phyloP scores from a whole-genome alignment of 2,888 invertebrate species.

The Cremastobaeus sp. region DNA sequence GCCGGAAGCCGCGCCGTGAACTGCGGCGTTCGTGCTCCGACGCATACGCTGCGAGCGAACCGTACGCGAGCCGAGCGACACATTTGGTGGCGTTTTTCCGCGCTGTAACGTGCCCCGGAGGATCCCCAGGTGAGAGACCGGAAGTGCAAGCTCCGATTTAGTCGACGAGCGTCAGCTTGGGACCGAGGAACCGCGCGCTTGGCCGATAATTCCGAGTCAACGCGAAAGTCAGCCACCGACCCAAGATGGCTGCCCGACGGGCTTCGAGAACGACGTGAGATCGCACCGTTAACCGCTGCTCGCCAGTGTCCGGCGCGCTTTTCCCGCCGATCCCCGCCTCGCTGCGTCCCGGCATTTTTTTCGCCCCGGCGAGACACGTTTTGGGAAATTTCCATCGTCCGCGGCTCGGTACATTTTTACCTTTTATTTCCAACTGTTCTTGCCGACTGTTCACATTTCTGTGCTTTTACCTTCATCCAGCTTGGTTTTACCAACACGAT shows the following conservation, averaged over 20 bases:
- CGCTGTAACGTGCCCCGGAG: background rate
- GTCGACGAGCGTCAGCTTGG: background rate
- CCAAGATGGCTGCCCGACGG: conserved; percentile 76
- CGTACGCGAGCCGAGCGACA: conserved; percentile 12
- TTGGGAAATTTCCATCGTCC: background rate
- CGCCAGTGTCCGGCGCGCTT: background rate
- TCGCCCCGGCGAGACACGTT: background rate
- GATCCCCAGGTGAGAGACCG: background rate
- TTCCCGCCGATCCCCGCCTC: conserved; percentile 1
- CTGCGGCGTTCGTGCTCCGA: conserved; percentile 51
- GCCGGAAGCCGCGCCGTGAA: background rate
- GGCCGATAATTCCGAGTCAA: background rate
- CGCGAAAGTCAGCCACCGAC: conserved; percentile 55
- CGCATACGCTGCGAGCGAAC: conserved; percentile 58
- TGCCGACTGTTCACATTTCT: too few relatives aligned
- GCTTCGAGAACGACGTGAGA: conserved; percentile 66
- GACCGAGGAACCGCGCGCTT: background rate
- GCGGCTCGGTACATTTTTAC: too few relatives aligned
- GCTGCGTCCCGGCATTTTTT: background rate
- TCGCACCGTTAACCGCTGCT: conserved; percentile 61
- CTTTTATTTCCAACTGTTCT: too few relatives aligned
- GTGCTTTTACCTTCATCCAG: too few relatives aligned
- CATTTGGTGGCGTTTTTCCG: background rate
- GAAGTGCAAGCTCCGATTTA: background rate
- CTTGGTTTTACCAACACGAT: too few relatives aligned